Percentiles rank a stretch among this genome's conserved stretches.
These are phyloP conservation scores for Leptopilina syphax DNA, from an alignment of 2,888 invertebrate species.

Conservation along the genomic window DNA sequence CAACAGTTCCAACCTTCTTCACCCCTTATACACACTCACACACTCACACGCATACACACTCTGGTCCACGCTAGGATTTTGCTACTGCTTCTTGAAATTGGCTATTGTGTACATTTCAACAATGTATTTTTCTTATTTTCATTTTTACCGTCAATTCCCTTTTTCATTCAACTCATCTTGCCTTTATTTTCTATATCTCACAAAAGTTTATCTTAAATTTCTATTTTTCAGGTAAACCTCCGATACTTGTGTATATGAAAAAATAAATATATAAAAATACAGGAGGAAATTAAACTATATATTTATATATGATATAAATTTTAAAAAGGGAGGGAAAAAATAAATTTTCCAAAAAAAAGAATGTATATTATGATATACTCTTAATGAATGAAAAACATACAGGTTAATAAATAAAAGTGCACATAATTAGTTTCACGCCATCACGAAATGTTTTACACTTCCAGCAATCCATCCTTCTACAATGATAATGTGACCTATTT, in stretches of 20 bases:
- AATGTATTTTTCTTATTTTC: slow-evolving; percentile 45
- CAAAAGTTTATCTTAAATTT: not conserved
- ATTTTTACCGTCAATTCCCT: slow-evolving; percentile 5
- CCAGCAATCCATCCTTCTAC: slow-evolving; percentile 17
- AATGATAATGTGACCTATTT: slow-evolving; percentile 34
- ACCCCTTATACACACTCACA: not conserved
- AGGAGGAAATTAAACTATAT: not conserved
- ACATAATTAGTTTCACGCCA: slow-evolving; percentile 31
- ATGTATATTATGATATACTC: too few species aligned
- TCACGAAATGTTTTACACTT: slow-evolving; percentile 7
- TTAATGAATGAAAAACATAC: not conserved
- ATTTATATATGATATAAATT: too few species aligned
- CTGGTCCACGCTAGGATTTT: slow-evolving; percentile 38
- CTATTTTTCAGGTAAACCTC: not conserved
- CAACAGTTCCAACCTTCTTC: slow-evolving; percentile 38
- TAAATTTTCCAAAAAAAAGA: too few species aligned
- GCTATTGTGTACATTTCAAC: slow-evolving; percentile 64
- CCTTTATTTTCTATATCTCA: not conserved
- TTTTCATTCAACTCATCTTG: not conserved
- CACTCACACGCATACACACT: slow-evolving; percentile 12
- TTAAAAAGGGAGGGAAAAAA: too few species aligned
- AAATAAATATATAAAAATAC: not conserved
- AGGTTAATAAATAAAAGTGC: slow-evolving; percentile 19
- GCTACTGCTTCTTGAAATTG: slow-evolving; percentile 58
- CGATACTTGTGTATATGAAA: too few species aligned